Conservation (phyloP, 2,113 vertebrate species). For the Onychostruthus taczanowskii region DNA sequence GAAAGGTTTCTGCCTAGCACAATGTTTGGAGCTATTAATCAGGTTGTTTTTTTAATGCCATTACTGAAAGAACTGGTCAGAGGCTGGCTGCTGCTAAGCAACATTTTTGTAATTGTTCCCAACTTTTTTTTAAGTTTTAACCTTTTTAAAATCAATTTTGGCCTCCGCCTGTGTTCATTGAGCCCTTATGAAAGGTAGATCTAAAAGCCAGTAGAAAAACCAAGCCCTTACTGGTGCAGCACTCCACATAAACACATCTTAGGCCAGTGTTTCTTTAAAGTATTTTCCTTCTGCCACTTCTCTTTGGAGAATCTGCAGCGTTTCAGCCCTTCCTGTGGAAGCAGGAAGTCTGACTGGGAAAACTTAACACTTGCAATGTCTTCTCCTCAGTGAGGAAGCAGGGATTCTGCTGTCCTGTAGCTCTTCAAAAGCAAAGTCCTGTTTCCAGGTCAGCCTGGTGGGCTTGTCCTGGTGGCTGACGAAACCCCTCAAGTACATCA, state of each 20-base stretch:
- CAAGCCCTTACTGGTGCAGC: background rate
- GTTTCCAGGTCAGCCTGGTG: background rate
- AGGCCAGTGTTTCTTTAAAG: conserved; percentile 13
- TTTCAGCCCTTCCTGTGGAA: conserved; percentile 25
- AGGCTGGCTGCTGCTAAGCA: conserved; percentile 58
- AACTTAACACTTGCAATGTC: background rate
- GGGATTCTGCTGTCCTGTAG: conserved; percentile 14
- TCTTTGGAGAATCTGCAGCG: background rate
- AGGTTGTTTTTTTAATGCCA: conserved; percentile 56
- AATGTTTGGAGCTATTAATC: conserved; percentile 46
- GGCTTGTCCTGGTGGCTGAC: background rate
- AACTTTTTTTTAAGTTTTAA: conserved; percentile 60
- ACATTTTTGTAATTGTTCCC: conserved; percentile 52
- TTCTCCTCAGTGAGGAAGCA: conserved; percentile 47
- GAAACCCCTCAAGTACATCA: background rate
- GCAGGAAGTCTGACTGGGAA: conserved; percentile 21
- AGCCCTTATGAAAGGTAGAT: conserved; percentile 26
- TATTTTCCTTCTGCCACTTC: conserved; percentile 37
- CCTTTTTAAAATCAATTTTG: conserved; percentile 54
- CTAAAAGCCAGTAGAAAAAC: background rate
- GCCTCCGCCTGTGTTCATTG: conserved; percentile 24
- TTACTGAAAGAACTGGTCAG: conserved; percentile 44
- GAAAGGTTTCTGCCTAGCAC: conserved; percentile 42
- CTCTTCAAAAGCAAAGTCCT: background rate
- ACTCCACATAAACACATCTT: background rate